A percentile compares a stretch with the other conserved stretches of the same genome.
These are phyloP conservation scores for Bambusicola thoracicus DNA, from an alignment of 2,113 vertebrate species.

Conservation along the genomic window DNA sequence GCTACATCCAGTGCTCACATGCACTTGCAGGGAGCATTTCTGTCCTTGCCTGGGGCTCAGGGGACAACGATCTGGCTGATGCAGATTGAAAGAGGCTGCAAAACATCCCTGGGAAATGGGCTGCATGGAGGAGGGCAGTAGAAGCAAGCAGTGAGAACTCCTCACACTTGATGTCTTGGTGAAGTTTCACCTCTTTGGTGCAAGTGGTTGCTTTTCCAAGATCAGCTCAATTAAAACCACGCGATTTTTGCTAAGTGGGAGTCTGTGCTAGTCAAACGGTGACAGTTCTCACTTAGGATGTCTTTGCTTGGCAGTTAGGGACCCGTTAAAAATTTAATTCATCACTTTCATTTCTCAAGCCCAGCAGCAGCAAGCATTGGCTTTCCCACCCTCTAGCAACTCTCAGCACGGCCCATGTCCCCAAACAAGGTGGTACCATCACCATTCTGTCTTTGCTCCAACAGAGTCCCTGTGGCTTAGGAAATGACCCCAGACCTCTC, in stretches of 20 bases:
- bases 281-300: slow-evolving; percentile 36
- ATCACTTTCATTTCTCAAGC: neutral
- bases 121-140: fast-evolving
- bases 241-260: slow-evolving; percentile 25
- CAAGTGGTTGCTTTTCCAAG: neutral
- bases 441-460: neutral
- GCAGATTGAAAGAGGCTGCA: neutral
- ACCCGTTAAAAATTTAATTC: slow-evolving; percentile 51
- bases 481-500: neutral
- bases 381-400: fast-evolving
- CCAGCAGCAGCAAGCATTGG: neutral
- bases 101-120: neutral
- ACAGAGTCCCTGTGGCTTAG: neutral
- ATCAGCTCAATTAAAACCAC: neutral
- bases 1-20: neutral
- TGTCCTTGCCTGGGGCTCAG: neutral
- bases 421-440: neutral
- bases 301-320: slow-evolving; percentile 21
- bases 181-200: neutral
- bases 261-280: neutral
- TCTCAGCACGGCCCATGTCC: neutral
- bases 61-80: neutral
- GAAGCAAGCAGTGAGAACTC: neutral
- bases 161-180: neutral
- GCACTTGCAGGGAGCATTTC: neutral